phyloP scores from a whole-genome alignment of 2,113 vertebrate genomes.

The Myrmecobius fasciatus region DNA sequence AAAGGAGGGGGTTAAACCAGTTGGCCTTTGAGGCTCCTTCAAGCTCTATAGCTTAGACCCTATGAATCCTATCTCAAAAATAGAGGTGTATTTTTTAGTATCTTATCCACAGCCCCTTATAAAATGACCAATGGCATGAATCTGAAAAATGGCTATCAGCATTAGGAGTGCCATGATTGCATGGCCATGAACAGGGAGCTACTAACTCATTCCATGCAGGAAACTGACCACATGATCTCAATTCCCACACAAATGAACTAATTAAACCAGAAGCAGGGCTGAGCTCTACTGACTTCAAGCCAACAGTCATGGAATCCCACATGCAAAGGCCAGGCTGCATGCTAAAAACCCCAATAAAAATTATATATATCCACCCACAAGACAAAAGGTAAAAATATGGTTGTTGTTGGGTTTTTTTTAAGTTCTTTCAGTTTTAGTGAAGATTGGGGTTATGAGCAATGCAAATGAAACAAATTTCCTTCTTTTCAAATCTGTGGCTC shows the following conservation, averaged over 20 bases:
- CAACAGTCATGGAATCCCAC: background rate
- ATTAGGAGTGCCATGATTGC: background rate
- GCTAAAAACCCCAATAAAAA: background rate
- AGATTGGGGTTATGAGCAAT: background rate
- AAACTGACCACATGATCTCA: background rate
- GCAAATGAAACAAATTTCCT: background rate
- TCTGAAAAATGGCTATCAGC: background rate
- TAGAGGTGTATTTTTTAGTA: background rate
- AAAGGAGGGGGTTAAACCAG: background rate
- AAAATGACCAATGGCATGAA: background rate
- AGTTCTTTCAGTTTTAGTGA: background rate
- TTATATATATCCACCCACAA: background rate
- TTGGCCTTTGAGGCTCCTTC: background rate
- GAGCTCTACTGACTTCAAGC: background rate
- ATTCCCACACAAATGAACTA: background rate
- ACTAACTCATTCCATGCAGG: background rate
- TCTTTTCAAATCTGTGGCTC: slow-evolving; percentile 3
- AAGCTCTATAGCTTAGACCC: background rate
- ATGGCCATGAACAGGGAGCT: background rate
- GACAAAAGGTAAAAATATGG: background rate
- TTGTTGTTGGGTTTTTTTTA: too few relatives aligned
- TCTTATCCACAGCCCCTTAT: background rate
- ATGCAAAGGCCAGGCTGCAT: background rate
- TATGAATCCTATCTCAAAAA: background rate
- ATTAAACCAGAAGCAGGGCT: background rate